Base-by-base conservation (phyloP, 1,140 invertebrate species). In the Temnothorax curvispinosus region DNA sequence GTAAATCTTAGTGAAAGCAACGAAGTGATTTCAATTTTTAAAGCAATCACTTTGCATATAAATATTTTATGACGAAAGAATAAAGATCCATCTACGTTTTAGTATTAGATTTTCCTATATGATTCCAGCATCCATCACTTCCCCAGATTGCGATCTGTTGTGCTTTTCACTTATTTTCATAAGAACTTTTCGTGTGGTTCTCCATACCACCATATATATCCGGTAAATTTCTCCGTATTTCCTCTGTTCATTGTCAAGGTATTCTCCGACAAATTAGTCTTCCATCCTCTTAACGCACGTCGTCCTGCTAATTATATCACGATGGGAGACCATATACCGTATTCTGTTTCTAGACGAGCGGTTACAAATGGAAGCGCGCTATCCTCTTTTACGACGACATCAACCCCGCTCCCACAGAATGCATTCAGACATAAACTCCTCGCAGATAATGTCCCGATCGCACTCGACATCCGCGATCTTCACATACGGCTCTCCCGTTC, bases 391-490 rank as follows among this genome's bases (percentile, higher is more conserved):
- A 84, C 69, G 80, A 75, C 38, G 44, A 27, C 80, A 50, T 60
- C 69, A 50, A 60, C 41, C 9, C 21, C 35, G 41, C 41, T 58
- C 11, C 38, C 52, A n/a, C 9, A 21, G 32, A 44, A 32, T 32
- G 41, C 69, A 58, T 72, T 82, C 67, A 82, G 69, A 74, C 80
- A 84, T 84, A 84, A 84, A 84, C 69, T 62, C 27, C 13, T 60
- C 80, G 69, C 54, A 44, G 69, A 84, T 84, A 84, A 84, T 74
- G 69, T 84, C 80, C 80, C 80, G 52, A 84, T 84, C 54, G 54
- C 47, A 41, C 67, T 72, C 67, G 65, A 82, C 67, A 38, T 74
- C 52, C 52, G 80, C 80, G 67, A 82, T 82, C 67, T 69, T n/a
- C 11, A 41, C 27, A n/a, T 35, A 62, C 56, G 27, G 35, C 21